phyloP scores from a whole-genome alignment of 2,888 invertebrate species.

The Nebria brevicollis region DNA sequence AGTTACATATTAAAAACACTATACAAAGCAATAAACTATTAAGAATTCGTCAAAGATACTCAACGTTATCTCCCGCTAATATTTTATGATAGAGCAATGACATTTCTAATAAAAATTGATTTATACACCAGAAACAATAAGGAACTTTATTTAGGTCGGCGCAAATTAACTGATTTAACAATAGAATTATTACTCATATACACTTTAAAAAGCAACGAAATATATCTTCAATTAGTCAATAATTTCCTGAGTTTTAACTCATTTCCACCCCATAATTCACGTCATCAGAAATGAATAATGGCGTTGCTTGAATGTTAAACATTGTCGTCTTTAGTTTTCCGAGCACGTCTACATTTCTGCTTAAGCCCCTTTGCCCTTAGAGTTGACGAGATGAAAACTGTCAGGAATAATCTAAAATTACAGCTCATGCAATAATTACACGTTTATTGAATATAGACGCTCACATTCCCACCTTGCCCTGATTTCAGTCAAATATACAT shows the following conservation, averaged over 20 bases:
- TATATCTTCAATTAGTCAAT: background rate
- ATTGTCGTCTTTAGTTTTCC: slow-evolving; percentile 6
- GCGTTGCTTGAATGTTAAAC: slow-evolving; percentile 13
- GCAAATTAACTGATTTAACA: background rate
- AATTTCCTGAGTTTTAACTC: background rate
- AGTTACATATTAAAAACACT: background rate
- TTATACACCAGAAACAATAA: background rate
- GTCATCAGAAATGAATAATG: slow-evolving; percentile 17
- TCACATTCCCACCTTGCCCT: no score
- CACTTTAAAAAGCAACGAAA: no score
- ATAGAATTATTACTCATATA: background rate
- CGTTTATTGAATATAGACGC: no score
- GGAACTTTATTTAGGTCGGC: background rate
- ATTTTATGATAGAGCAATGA: background rate
- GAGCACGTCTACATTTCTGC: background rate
- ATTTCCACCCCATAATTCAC: background rate
- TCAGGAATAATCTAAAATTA: no score
- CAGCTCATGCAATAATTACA: no score
- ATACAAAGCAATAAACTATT: background rate
- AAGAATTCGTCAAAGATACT: background rate
- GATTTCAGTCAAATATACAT: no score
- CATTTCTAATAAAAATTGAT: background rate
- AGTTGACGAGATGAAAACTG: no score
- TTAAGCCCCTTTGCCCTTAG: background rate
- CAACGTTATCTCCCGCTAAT: background rate